Evolutionary conservation across 1,140 invertebrate genomes (phyloP), one percentile per base, ranked within the genome.

Genomic region (Drosophila willistoni): DNA sequence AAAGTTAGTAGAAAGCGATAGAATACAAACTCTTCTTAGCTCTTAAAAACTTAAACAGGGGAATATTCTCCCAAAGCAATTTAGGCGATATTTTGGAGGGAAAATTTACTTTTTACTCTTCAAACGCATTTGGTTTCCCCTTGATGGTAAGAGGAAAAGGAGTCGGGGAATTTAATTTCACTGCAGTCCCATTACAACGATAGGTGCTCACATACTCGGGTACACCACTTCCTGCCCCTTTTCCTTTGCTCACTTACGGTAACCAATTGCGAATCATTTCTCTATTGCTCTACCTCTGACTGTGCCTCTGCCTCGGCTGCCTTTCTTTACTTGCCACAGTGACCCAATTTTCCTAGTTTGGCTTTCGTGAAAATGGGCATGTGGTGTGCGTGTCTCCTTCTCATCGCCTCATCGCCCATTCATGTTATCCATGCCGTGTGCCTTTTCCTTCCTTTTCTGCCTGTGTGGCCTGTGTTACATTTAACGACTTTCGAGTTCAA

Each of bases 401-500:
- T 12, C 13, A 4, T 39, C 62, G 59, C 62, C 39, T 71, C 44
- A 41, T 73, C 55, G 55, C 73, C 71, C 33, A 44, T 25, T 63
- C 61, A 41, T 67, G 33, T 25, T 10, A 12, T 1, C 34, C 39
- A 22, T 9, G 36, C 36, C 36, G 12, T 39, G 2, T 51, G 10
- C 13, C n/a, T 22, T 33, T 1, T 57, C 22, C 17, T 51, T 13
- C 25, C 2, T 2, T 17, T 14, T 65, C n/a, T 75, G 59, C 25
- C 66, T 77, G 73, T 70, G 73, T 64, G 73, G 73, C 66, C 73
- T 81, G 69, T 86, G 83, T 79, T 83, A 89, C 84, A 87, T 89
- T 83, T 89, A 87, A 87, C 83, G 83, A 87, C 83, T 89, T 87
- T 83, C 83, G 83, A 87, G 83, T 80, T 87, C 83, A 87, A 87